Base-by-base conservation (phyloP, 2,797 vertebrate species). In the Nannoperca australis region DNA sequence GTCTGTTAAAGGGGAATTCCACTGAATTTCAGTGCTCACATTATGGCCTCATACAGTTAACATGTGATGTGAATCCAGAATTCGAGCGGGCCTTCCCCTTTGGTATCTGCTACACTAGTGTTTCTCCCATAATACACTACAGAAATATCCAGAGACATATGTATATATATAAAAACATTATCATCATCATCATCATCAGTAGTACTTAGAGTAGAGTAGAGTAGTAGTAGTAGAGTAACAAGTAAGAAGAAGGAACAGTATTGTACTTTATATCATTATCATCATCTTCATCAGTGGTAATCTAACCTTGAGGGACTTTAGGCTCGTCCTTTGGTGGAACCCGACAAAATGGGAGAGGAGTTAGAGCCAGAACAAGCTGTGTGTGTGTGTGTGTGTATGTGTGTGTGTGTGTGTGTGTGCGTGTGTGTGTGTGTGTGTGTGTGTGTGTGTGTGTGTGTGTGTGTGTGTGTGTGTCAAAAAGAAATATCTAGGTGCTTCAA, bases 191-290 rank as follows among this genome's bases (percentile, higher is more conserved):
- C 86, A 87, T 90, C 92, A 94, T 94, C 92, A 94, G 93, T 94
- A 93, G 91, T 94, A 93, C 86, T 93, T 93, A 91, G 92, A 93
- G 85, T 93, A 94, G 91, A 94, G 90, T 93, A 95, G 92, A 94
- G 94, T 94, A 95, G 93, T 94, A 94, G 92, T 95, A 94, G 92
- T 94, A 95, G 93, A 95, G 94, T 95, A 95, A 95, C 94, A 94
- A 94, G 91, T 93, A 94, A 93, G 94, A 94, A 95, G 94, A 95
- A 96, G 92, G 93, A 95, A 94, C 94, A 92, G 93, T 94, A 94
- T 92, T 94, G 93, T 93, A 93, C 93, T 94, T 94, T 91, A 91
- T 91, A 89, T 88, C 88, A 88, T 89, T 78, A 83, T 91, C 82
- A 81, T 92, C 85, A 81, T 87, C 85, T 83, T 88, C 79, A 86